Evolutionary conservation across 2,113 vertebrate genomes (phyloP).

Genomic region (Plestiodon gilberti): DNA sequence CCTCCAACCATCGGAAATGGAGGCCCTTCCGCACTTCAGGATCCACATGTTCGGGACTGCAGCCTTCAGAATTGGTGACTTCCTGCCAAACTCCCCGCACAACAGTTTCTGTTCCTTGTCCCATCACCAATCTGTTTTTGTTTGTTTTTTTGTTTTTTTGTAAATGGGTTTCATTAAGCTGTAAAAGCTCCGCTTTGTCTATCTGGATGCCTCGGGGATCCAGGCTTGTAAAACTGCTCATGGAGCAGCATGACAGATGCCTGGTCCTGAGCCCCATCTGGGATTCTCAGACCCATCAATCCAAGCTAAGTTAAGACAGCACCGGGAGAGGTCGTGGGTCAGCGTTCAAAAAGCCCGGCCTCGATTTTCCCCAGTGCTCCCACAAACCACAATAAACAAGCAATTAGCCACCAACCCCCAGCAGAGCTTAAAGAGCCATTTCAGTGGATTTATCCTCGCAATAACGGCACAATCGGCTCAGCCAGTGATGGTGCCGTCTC

Average conservation of each 20-base stretch:
- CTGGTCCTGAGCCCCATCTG: neutral
- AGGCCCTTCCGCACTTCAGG: neutral
- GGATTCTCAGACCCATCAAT: neutral
- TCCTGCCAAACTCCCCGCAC: neutral
- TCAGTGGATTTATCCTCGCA: conserved; percentile 43
- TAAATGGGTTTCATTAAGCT: conserved; percentile 43
- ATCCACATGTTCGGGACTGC: no score
- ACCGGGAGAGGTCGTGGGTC: neutral
- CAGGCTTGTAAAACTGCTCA: neutral
- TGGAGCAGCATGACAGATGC: neutral
- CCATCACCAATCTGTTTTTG: neutral
- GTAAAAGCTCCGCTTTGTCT: neutral
- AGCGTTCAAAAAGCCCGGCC: neutral
- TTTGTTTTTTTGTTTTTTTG: neutral
- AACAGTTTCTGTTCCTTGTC: neutral
- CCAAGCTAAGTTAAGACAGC: neutral
- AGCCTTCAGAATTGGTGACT: neutral
- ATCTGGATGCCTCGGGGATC: neutral
- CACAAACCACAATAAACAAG: neutral
- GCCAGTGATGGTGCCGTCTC: neutral
- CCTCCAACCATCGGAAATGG: no score
- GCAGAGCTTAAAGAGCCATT: conserved; percentile 29
- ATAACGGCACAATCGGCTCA: conserved; percentile 23
- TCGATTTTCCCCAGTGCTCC: neutral
- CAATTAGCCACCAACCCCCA: conserved; percentile 38